phyloP scores from a whole-genome alignment of 2,113 vertebrate species.

The Petaurus breviceps region DNA sequence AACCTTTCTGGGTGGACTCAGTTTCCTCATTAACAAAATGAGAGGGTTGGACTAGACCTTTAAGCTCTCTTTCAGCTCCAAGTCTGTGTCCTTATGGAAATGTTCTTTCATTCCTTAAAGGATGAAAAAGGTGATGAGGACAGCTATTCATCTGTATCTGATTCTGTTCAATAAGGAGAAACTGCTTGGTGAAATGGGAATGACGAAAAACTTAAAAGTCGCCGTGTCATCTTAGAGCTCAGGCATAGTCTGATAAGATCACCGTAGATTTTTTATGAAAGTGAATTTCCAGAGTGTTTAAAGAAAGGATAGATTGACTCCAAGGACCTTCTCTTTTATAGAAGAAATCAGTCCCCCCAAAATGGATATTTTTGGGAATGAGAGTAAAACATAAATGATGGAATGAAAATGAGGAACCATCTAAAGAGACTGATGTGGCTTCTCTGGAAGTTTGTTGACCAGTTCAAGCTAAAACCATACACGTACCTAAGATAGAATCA shows the following conservation, averaged over 20 bases:
- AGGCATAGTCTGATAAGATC: background rate
- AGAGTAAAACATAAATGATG: background rate
- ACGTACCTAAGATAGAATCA: background rate
- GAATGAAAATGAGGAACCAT: background rate
- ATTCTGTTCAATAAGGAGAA: background rate
- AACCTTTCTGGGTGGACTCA: background rate
- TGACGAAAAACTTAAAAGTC: background rate
- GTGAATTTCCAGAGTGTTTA: background rate
- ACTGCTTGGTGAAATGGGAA: background rate
- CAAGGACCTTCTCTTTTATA: background rate
- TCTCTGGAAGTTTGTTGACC: background rate
- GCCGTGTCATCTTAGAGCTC: background rate
- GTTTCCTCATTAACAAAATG: background rate
- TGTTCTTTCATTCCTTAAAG: background rate
- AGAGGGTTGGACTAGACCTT: background rate
- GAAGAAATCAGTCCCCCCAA: background rate
- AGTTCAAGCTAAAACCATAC: background rate
- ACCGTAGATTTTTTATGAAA: background rate
- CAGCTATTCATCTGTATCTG: background rate
- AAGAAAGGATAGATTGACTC: background rate
- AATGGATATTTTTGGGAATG: background rate
- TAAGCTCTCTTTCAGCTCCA: background rate
- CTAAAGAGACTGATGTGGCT: background rate
- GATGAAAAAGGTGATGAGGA: background rate
- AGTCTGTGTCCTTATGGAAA: background rate